A percentile compares a stretch with the other conserved stretches of the same genome.
Evolutionary conservation across 2,797 vertebrate genomes (phyloP).

Genomic region (Melanotaenia pygmaea): DNA sequence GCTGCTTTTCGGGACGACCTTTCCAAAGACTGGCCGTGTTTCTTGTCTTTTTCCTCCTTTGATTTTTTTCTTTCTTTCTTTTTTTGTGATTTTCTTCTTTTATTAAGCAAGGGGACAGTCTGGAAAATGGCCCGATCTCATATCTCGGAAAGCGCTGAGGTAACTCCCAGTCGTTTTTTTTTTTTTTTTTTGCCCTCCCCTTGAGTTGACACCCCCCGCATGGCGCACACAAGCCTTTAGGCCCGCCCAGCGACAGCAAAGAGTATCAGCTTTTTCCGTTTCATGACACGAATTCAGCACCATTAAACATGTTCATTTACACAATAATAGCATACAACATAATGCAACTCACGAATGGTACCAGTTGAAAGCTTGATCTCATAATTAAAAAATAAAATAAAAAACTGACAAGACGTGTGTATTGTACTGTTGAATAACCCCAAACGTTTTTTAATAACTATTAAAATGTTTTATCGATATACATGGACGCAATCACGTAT

Average conservation of each 20-base stretch:
- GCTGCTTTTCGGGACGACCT: constrained; percentile 31
- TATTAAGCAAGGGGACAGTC: constrained; percentile 54
- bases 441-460: background rate
- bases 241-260: constrained; percentile 79
- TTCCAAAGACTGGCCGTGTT: background rate
- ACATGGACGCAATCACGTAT: background rate
- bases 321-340: background rate
- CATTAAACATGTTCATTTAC: background rate
- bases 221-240: constrained; percentile 63
- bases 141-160: constrained; percentile 69
- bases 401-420: background rate
- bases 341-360: background rate
- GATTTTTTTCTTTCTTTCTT: constrained; percentile 12
- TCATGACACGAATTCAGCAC: constrained; percentile 9
- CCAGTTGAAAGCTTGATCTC: background rate
- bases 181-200: constrained; percentile 56
- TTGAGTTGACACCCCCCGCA: constrained; percentile 72
- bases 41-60: background rate
- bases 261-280: constrained; percentile 53
- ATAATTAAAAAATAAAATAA: background rate
- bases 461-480: background rate
- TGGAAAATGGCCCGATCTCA: constrained; percentile 68
- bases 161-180: constrained; percentile 67
- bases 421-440: background rate
- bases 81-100: constrained; percentile 40